These are phyloP conservation scores for Sisyra nigra DNA, from an alignment of 2,888 invertebrate genomes.

Conservation along the genomic window DNA sequence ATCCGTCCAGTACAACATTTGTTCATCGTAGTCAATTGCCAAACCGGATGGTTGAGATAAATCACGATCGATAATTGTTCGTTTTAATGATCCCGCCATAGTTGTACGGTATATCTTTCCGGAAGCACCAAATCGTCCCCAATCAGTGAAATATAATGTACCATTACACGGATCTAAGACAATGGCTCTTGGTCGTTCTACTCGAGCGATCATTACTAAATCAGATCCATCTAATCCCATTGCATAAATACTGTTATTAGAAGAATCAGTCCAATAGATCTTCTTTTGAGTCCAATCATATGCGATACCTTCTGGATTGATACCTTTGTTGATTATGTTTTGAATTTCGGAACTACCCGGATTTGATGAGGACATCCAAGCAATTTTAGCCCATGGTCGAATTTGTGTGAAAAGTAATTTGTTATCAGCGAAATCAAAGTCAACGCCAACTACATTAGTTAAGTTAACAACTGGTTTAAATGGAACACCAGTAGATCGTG, in stretches of 20 bases:
- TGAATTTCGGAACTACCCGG: slow-evolving; percentile 46
- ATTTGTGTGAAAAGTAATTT: slow-evolving; percentile 87
- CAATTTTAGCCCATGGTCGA: slow-evolving; percentile 77
- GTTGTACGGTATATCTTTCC: slow-evolving; percentile 91
- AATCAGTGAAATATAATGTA: slow-evolving; percentile 87
- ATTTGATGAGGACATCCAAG: slow-evolving; percentile 56
- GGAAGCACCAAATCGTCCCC: slow-evolving; percentile 84
- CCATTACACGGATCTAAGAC: slow-evolving; percentile 96
- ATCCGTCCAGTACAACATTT: slow-evolving; percentile 93
- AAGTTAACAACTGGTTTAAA: slow-evolving; percentile 73
- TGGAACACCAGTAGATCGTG: slow-evolving; percentile 62
- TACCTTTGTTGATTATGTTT: slow-evolving; percentile 57
- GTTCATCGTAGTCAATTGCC: slow-evolving; percentile 88
- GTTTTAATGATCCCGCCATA: slow-evolving; percentile 88
- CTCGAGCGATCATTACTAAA: slow-evolving; percentile 81
- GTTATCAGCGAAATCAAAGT: slow-evolving; percentile 83
- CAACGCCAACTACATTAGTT: slow-evolving; percentile 88
- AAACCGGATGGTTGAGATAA: slow-evolving; percentile 90
- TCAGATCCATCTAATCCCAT: slow-evolving; percentile 83
- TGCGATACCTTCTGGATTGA: slow-evolving; percentile 86
- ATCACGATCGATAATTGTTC: slow-evolving; percentile 76
- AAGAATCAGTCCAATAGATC: slow-evolving; percentile 95
- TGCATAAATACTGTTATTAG: slow-evolving; percentile 85
- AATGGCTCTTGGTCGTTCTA: slow-evolving; percentile 85
- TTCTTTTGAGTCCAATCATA: slow-evolving; percentile 98